phyloP scores from a whole-genome alignment of 2,888 invertebrate genomes.

The Synergus laeviventris region DNA sequence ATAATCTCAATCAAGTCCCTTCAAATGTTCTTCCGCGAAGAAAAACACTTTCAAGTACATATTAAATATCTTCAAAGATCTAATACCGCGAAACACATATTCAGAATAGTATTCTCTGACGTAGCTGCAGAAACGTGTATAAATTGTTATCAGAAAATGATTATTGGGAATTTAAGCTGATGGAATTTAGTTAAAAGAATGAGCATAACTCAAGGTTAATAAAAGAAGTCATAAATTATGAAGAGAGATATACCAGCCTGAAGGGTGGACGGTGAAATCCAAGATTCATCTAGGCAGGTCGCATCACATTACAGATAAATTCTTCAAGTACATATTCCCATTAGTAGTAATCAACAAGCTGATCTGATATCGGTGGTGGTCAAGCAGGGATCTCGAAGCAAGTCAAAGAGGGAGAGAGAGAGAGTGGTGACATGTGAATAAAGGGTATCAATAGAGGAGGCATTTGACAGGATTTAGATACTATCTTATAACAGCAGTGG shows the following conservation, averaged over 20 bases:
- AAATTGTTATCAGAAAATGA: constrained; percentile 3
- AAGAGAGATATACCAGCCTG: background rate
- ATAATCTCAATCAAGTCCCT: background rate
- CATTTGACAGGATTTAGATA: constrained; percentile 72
- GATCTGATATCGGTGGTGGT: constrained; percentile 42
- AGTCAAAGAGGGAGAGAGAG: constrained; percentile 52
- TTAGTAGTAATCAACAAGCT: constrained; percentile 31
- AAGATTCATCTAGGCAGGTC: background rate
- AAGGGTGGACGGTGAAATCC: background rate
- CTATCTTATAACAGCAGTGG: constrained; percentile 63
- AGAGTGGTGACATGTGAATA: constrained; percentile 70
- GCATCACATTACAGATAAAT: constrained; percentile 32
- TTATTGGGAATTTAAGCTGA: background rate
- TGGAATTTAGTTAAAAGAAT: background rate
- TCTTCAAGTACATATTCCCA: constrained; percentile 23
- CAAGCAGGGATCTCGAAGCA: constrained; percentile 43
- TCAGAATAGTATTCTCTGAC: background rate
- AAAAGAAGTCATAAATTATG: constrained; percentile 20
- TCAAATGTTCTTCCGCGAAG: too few relatives aligned
- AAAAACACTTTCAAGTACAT: background rate
- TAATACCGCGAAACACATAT: background rate
- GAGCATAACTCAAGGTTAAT: background rate
- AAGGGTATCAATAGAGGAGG: constrained; percentile 68
- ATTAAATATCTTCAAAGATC: background rate
- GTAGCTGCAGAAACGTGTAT: background rate